Evolutionary conservation across 2,797 vertebrate genomes (phyloP).

Genomic region (Cetoscarus ocellatus): DNA sequence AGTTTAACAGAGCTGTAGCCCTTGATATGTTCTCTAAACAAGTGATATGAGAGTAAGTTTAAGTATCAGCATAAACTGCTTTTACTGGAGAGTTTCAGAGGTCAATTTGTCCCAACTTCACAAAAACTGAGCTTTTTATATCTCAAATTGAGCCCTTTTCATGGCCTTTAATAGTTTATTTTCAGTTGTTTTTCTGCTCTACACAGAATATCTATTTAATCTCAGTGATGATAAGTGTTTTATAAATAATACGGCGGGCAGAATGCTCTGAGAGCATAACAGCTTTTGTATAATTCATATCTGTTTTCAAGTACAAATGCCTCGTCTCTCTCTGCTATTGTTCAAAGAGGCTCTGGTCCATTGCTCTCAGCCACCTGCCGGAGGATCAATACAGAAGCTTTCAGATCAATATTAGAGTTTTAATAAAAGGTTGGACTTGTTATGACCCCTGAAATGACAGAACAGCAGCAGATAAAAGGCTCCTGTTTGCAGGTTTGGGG

Average conservation of each 20-base stretch:
- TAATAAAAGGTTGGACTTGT: slow-evolving; percentile 5
- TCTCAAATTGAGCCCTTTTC: neutral
- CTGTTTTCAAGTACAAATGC: slow-evolving; percentile 9
- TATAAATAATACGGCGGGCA: slow-evolving; percentile 1
- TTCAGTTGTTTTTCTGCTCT: neutral
- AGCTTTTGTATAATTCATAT: neutral
- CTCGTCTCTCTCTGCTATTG: slow-evolving; percentile 13
- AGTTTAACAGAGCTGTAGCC: too few relatives aligned
- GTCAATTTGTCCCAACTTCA: neutral
- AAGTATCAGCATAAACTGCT: too few relatives aligned
- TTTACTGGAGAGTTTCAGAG: too few relatives aligned
- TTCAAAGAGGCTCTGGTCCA: slow-evolving; percentile 25
- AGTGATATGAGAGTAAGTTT: too few relatives aligned
- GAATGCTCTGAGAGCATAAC: neutral
- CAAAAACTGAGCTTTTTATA: slow-evolving; percentile 6
- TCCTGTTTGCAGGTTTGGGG: neutral
- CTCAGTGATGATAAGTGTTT: slow-evolving; percentile 10
- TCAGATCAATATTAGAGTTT: slow-evolving; percentile 19
- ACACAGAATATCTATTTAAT: neutral
- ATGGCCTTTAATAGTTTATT: too few relatives aligned
- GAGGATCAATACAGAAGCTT: slow-evolving; percentile 18
- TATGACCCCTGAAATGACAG: slow-evolving; percentile 18
- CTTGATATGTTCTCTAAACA: too few relatives aligned
- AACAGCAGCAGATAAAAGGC: slow-evolving; percentile 5
- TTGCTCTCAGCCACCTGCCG: slow-evolving; percentile 21